Percentiles rank a stretch among this genome's conserved stretches.
Evolutionary conservation across 2,888 invertebrate species (phyloP).

Genomic region (Polydrusus cervinus): DNA sequence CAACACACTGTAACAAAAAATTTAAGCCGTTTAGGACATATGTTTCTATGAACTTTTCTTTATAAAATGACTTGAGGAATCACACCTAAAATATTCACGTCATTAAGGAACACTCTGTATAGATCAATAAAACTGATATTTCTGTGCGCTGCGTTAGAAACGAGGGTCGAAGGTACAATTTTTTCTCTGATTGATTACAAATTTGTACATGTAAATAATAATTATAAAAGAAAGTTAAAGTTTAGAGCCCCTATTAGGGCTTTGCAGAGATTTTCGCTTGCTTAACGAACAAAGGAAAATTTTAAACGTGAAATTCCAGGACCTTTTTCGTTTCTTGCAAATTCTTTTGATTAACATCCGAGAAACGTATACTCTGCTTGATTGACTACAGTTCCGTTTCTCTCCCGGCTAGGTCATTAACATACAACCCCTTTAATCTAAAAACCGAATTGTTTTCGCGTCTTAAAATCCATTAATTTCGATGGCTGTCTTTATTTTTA

Average conservation of each 20-base stretch:
- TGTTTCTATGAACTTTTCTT: too few relatives aligned
- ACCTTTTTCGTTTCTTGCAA: slow-evolving; percentile 52
- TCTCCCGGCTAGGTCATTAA: slow-evolving; percentile 51
- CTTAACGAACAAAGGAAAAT: slow-evolving; percentile 46
- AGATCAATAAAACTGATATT: too few relatives aligned
- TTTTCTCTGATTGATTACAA: background rate
- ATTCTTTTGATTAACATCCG: slow-evolving; percentile 56
- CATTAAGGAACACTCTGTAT: too few relatives aligned
- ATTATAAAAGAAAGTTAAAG: background rate
- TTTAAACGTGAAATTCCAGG: slow-evolving; percentile 51
- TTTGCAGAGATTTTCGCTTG: slow-evolving; percentile 26
- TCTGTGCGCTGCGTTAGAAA: too few relatives aligned
- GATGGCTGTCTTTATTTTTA: slow-evolving; percentile 57
- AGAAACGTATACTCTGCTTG: slow-evolving; percentile 52
- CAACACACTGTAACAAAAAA: too few relatives aligned
- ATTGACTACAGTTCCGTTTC: slow-evolving; percentile 51
- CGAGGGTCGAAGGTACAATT: too few relatives aligned
- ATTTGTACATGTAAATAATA: background rate
- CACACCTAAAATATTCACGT: too few relatives aligned
- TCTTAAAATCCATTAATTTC: slow-evolving; percentile 57
- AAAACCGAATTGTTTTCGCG: slow-evolving; percentile 56
- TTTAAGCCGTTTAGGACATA: too few relatives aligned
- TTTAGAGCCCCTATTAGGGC: slow-evolving; percentile 12
- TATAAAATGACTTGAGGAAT: too few relatives aligned
- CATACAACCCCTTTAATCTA: slow-evolving; percentile 57